Evolutionary conservation across 2,797 vertebrate species (phyloP), one percentile per base, ranked within the genome.

Genomic region (Distichodus sexfasciatus): DNA sequence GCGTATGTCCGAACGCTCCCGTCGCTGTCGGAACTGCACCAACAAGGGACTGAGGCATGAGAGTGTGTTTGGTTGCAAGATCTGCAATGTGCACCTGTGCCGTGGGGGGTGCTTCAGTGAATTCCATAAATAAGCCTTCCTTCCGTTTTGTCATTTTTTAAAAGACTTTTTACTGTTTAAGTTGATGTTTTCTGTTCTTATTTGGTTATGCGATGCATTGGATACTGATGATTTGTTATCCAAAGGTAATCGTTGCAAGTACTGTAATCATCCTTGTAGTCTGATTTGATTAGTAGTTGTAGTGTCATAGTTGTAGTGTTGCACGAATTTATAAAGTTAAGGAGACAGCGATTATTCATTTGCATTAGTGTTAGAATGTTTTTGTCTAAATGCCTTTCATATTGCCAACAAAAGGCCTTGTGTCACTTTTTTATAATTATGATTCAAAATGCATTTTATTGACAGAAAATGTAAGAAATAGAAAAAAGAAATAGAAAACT

Each of bases 51-150:
- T 92, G 76, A 83, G 92, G 14, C 91, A 92, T 0, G 91, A 93
- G 69, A 93, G 91, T 24, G 92, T 92, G 59, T 93, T 93, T 2
- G 91, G 92, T 43, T 93, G 92, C 86, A 92, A 92, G 86, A 91
- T 93, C 88, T 93, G 92, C 86, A 92, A 93, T 2, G 90, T 93
- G 72, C 92, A 93, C 81, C 87, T 93, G 83, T 93, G 92, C 81
- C 88, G 92, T 72, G 90, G 91, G 64, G 90, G 90, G 9, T 93
- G 92, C 85, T 93, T 93, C 84, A 91, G 89, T 66, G 91, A 93
- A 83, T 93, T 93, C 89, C 92, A 93, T 87, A 93, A 92, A 88
- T 93, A 80, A 89, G 75, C 69, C 7, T 65, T 73, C 72, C 81
- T 83, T 60, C 62, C 41, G 72, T 86, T 82, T 86, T 54, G 40